phyloP scores from a whole-genome alignment of 2,113 vertebrate species.

The Ophiodon elongatus region DNA sequence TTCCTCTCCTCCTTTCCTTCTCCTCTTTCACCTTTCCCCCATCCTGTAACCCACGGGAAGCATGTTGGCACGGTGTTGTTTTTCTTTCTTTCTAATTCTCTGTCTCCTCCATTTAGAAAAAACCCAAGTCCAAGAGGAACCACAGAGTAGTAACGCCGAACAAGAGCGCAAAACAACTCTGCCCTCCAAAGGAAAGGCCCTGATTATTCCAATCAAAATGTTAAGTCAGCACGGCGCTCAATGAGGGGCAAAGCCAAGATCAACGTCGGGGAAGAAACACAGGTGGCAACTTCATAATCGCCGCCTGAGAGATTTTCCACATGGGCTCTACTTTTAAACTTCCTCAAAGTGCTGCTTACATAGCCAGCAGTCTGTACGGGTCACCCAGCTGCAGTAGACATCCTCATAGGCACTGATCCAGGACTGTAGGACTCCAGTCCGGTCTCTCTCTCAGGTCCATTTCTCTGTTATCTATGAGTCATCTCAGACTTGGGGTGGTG shows the following conservation, averaged over 20 bases:
- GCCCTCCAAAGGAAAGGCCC: conserved; percentile 27
- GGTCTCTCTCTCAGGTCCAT: neutral
- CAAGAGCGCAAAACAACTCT: conserved; percentile 33
- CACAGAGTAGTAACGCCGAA: conserved; percentile 41
- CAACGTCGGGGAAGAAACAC: conserved; percentile 66
- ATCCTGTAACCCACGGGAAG: conserved; percentile 52
- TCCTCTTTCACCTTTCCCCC: conserved; percentile 57
- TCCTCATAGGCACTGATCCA: conserved; percentile 1
- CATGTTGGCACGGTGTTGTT: neutral
- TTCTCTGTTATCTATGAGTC: neutral
- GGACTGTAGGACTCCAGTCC: neutral
- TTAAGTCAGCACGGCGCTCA: conserved; percentile 63
- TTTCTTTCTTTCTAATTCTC: conserved; percentile 16
- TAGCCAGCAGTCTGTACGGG: conserved; percentile 19
- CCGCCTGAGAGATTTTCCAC: conserved; percentile 57
- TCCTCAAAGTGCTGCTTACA: conserved; percentile 28
- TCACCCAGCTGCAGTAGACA: conserved; percentile 20
- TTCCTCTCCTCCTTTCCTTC: conserved; percentile 13
- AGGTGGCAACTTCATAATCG: conserved; percentile 69
- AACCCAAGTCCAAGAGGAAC: conserved; percentile 49
- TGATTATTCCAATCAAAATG: conserved; percentile 73
- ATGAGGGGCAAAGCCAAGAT: conserved; percentile 61
- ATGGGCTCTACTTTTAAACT: conserved; percentile 36
- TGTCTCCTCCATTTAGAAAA: conserved; percentile 66
- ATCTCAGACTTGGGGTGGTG: neutral